These are phyloP conservation scores for Suricata suricatta DNA, from an alignment of 2,113 vertebrate genomes.

Conservation along the genomic window DNA sequence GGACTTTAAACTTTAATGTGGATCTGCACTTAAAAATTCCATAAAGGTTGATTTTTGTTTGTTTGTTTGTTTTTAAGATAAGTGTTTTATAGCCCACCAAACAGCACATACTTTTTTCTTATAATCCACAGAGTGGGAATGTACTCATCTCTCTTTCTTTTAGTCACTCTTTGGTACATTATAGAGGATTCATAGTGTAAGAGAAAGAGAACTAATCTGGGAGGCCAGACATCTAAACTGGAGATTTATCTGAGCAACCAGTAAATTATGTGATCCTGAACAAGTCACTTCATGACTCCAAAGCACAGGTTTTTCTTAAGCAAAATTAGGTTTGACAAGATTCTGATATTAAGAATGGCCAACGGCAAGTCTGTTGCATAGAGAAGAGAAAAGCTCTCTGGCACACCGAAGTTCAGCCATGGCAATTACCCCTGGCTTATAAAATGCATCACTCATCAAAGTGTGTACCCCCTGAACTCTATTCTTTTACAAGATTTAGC, in stretches of 20 bases:
- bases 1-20: not conserved
- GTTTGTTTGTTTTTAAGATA: not conserved
- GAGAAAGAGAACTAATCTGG: not conserved
- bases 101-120: not conserved
- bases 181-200: not conserved
- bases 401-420: not conserved
- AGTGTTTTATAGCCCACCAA: not conserved
- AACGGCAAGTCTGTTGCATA: not conserved
- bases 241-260: not conserved
- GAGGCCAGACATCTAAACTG: not conserved
- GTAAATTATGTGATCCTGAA: not conserved
- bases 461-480: not conserved
- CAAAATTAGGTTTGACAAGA: not conserved
- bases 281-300: not conserved
- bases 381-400: not conserved
- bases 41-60: not conserved
- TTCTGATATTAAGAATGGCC: not conserved
- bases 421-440: not conserved
- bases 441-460: not conserved
- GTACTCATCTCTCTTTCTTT: not conserved
- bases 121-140: not conserved
- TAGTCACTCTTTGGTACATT: not conserved
- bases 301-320: not conserved
- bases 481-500: not conserved
- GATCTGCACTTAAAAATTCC: not conserved